Evolutionary conservation across 2,888 invertebrate genomes (phyloP), one percentile per base, ranked within the genome.

Genomic region (Trachelus stipa): DNA sequence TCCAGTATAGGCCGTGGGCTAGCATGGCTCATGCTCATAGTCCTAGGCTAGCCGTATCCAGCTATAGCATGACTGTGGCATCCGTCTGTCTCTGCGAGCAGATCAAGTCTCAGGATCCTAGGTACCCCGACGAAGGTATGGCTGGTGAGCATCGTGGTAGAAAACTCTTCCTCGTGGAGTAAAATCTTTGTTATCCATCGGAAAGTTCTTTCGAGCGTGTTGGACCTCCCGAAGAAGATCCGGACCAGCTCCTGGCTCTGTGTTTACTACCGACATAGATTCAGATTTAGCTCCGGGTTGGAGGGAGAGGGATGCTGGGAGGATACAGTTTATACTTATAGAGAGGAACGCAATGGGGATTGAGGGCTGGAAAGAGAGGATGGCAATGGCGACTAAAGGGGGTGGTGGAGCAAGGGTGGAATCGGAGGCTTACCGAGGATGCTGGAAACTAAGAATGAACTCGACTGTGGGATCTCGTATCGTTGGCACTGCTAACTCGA

Each of bases 401-500:
- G 56, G 2, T 56, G 56, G 23, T 2, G 40, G 40, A 56, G 15
- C 40, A 9, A 23, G 40, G 40, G 40, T 9, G 56, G 56, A 56
- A 56, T 56, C 56, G 9, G 56, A 56, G 56, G 23, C 56, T 56
- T 23, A 56, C 9, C 9, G 23, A 56, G 23, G 56, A 9, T 56
- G 56, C 56, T 56, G 56, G 56, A 56, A 56, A 56, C 56, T 56
- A 56, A 80, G 81, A 86, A 86, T 84, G 82, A 84, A 85, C 84
- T 82, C 86, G 82, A 82, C 84, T 81, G 83, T 84, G 81, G 81
- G 81, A 83, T 85, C 80, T 86, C 85, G 84, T 87, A 85, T 85
- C 84, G 85, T 84, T 82, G 85, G 35, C 76, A 76, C 77, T 82
- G 87, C 83, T 85, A 87, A 87, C 83, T 84, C 83, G 83, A 82